These are phyloP conservation scores for Mormyrus iriodes DNA, from an alignment of 2,113 vertebrate genomes.

Conservation along the genomic window DNA sequence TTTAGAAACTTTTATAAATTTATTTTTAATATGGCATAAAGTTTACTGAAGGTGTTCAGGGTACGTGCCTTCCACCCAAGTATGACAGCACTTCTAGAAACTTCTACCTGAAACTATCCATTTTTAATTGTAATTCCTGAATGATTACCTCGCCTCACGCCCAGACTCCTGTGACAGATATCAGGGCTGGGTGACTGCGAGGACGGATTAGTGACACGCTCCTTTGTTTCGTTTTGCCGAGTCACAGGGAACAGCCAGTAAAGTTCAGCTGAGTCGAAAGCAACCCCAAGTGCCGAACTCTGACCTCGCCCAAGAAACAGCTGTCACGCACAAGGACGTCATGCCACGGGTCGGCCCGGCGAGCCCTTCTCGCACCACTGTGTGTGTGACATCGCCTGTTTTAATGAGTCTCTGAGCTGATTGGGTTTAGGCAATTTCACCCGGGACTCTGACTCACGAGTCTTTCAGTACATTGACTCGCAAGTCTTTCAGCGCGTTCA, in stretches of 20 bases:
- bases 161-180: neutral
- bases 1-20: neutral
- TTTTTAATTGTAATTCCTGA: slow-evolving; percentile 9
- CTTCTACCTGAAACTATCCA: slow-evolving; percentile 4
- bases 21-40: neutral
- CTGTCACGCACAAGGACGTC: neutral
- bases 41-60: neutral
- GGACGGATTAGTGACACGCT: neutral
- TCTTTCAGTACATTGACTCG: neutral
- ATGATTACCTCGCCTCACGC: neutral
- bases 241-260: neutral
- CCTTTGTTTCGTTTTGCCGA: slow-evolving; percentile 11
- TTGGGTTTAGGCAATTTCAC: neutral
- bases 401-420: neutral
- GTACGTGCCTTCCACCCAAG: neutral
- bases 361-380: neutral
- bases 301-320: neutral
- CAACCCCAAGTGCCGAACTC: neutral
- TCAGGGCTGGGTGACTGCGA: slow-evolving; percentile 8
- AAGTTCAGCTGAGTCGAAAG: neutral
- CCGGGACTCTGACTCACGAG: neutral
- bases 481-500: no score
- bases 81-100: slow-evolving; percentile 6
- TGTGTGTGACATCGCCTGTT: neutral
- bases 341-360: neutral